Evolutionary conservation across 92 coral and sea anemone genomes (phyloP).

Genomic region (Virgularia gustaviana): DNA sequence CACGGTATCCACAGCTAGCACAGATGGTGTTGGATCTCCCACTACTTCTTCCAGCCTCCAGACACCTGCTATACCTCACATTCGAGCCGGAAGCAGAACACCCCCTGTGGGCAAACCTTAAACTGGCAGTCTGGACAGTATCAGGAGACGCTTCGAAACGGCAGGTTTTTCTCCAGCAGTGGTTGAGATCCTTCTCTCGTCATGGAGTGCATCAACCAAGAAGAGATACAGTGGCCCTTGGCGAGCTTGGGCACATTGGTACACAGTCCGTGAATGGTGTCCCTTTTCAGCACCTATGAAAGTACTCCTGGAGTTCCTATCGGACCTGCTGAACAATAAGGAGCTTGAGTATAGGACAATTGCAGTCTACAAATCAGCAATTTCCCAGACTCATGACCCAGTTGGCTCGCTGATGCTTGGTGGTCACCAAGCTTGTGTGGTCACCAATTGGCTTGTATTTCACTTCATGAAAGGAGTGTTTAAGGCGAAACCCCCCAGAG

Average conservation of each 20-base stretch:
- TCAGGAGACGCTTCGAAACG: conserved; percentile 11
- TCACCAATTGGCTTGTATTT: too few relatives aligned
- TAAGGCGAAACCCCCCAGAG: conserved; percentile 6
- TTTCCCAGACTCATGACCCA: conserved; percentile 50
- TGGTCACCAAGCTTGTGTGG: too few relatives aligned
- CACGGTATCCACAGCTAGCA: not conserved
- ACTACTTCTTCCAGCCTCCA: too few relatives aligned
- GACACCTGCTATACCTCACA: too few relatives aligned
- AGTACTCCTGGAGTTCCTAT: conserved; percentile 14
- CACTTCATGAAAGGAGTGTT: conserved; percentile 29
- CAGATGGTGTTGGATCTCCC: not conserved
- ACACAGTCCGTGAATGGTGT: conserved; percentile 36
- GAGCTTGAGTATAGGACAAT: conserved; percentile 43
- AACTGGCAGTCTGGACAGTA: conserved; percentile 7
- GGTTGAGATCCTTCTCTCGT: conserved; percentile 30
- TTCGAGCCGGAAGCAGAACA: conserved; percentile 2
- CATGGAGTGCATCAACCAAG: conserved; percentile 40
- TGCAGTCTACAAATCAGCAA: conserved; percentile 49
- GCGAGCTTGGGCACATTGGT: conserved; percentile 45
- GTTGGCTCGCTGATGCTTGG: conserved; percentile 21
- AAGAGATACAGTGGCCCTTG: conserved; percentile 43
- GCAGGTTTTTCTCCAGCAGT: conserved; percentile 45
- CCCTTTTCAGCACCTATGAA: conserved; percentile 40
- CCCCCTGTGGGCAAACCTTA: conserved; percentile 9
- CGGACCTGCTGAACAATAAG: not conserved